Conservation (phyloP, 2,888 invertebrate species). For the Synergus umbraculus region DNA sequence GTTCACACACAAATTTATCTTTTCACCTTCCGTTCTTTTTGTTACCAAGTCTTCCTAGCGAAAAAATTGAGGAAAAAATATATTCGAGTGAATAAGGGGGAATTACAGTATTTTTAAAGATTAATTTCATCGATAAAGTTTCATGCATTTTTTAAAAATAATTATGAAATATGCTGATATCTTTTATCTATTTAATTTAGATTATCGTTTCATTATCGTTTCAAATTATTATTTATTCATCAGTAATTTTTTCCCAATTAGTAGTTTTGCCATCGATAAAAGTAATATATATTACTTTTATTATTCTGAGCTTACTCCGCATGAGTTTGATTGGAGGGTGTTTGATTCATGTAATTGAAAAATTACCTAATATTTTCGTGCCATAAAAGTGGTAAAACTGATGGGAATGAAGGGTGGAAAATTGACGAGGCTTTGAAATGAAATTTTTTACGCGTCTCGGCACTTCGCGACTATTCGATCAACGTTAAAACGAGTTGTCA, state of each 20-base stretch:
- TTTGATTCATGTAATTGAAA: background rate
- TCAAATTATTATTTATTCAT: too few species aligned
- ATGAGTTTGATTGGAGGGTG: background rate
- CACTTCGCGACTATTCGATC: constrained; percentile 62
- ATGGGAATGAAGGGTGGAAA: constrained; percentile 42
- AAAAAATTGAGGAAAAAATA: background rate
- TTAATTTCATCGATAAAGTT: background rate
- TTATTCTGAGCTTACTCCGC: too few species aligned
- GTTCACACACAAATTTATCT: constrained; percentile 1
- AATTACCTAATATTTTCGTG: background rate
- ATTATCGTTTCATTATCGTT: too few species aligned
- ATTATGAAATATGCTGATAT: too few species aligned
- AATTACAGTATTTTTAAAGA: background rate
- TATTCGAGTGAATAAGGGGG: background rate
- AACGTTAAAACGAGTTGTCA: constrained; percentile 72
- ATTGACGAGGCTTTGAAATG: constrained; percentile 38
- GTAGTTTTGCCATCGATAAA: too few species aligned
- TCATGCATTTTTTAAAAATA: too few species aligned
- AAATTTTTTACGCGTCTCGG: constrained; percentile 24
- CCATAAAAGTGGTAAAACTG: constrained; percentile 43
- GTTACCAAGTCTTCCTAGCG: background rate
- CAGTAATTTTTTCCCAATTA: too few species aligned
- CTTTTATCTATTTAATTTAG: too few species aligned
- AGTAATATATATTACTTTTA: too few species aligned
- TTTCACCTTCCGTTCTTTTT: background rate